Conservation (phyloP, 2,113 vertebrate genomes). For the Tympanuchus pallidicinctus region DNA sequence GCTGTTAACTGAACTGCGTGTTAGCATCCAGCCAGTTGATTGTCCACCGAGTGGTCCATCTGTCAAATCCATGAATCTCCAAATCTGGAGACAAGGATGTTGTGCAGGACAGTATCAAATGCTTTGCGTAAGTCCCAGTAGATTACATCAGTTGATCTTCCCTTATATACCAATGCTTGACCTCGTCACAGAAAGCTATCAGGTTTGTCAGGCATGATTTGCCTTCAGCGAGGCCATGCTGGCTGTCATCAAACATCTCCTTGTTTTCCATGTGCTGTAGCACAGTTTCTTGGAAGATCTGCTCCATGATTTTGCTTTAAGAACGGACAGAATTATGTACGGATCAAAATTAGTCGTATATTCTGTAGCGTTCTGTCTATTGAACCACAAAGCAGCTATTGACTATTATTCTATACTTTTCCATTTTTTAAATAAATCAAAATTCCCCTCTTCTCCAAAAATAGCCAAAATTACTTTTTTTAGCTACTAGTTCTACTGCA, state of each 20-base stretch:
- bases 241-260: background rate
- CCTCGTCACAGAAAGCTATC: background rate
- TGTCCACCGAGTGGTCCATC: background rate
- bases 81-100: background rate
- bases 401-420: background rate
- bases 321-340: background rate
- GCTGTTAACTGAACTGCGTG: background rate
- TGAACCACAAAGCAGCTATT: slow-evolving; percentile 27
- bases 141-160: background rate
- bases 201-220: background rate
- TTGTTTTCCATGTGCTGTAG: background rate
- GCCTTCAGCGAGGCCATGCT: background rate
- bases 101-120: background rate
- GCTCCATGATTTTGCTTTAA: background rate
- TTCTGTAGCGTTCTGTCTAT: background rate
- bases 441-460: background rate
- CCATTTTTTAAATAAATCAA: background rate
- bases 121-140: background rate
- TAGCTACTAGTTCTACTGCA: background rate
- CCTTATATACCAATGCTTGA: background rate
- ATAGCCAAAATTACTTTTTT: background rate
- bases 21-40: background rate
- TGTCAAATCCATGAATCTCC: background rate
- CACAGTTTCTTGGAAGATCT: background rate
- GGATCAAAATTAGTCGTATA: background rate